Conservation (phyloP, 2,797 vertebrate species). For the Catostomus latipinnis region DNA sequence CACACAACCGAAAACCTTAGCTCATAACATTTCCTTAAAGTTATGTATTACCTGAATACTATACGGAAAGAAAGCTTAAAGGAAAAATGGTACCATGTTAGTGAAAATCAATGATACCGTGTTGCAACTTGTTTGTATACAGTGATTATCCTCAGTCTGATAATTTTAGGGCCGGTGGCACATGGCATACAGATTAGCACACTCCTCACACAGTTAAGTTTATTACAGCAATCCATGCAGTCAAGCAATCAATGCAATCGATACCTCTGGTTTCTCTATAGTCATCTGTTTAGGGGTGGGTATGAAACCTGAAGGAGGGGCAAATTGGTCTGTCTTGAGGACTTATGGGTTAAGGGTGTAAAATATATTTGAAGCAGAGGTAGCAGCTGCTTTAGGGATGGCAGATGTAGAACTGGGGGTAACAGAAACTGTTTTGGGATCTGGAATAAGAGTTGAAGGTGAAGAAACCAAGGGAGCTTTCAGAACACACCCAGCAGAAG, state of each 20-base stretch:
- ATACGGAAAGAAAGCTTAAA: no score
- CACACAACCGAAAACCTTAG: no score
- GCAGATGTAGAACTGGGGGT: slow-evolving; percentile 27
- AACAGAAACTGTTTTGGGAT: slow-evolving; percentile 32
- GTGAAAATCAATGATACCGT: not conserved
- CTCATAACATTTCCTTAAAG: no score
- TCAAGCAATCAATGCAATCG: not conserved
- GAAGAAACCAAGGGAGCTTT: slow-evolving; percentile 33
- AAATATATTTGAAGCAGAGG: slow-evolving; percentile 31
- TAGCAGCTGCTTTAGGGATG: slow-evolving; percentile 28
- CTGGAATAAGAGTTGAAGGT: slow-evolving; percentile 2
- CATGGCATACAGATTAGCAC: slow-evolving; percentile 8
- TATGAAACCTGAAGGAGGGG: slow-evolving; percentile 55
- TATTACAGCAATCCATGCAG: slow-evolving; percentile 50
- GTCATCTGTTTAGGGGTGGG: slow-evolving; percentile 55
- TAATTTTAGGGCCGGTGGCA: not conserved
- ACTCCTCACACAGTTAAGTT: no score
- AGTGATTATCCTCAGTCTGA: no score
- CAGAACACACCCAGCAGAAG: not conserved
- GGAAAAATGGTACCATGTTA: not conserved
- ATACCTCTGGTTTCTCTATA: slow-evolving; percentile 74
- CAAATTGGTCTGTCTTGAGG: slow-evolving; percentile 40
- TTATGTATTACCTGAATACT: no score
- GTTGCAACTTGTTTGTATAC: not conserved
- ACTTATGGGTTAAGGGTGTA: slow-evolving; percentile 11